A percentile compares a stretch with the other conserved stretches of the same genome.
Evolutionary conservation across 2,113 vertebrate genomes (phyloP).

Genomic region (Anarhynchus alexandrinus): DNA sequence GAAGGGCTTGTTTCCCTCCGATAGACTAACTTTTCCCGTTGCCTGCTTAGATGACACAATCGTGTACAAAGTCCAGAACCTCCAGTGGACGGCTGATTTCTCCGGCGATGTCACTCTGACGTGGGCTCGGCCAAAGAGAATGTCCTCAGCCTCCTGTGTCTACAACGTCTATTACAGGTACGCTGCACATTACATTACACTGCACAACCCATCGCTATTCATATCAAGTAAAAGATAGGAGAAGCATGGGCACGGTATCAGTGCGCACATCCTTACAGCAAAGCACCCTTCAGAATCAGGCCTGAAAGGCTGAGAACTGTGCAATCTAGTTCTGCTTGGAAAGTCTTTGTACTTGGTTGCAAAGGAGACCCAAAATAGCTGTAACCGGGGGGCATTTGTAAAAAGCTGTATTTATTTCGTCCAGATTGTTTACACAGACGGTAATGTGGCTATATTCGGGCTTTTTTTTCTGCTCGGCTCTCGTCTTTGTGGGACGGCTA

Average conservation of each 20-base stretch:
- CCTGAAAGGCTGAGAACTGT: not conserved
- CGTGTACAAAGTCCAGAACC: conserved; percentile 93
- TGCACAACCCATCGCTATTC: rapidly evolving
- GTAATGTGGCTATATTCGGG: not conserved
- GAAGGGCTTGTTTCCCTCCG: not conserved
- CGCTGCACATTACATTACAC: rapidly evolving
- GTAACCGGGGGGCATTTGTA: not conserved
- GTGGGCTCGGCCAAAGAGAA: conserved; percentile 90
- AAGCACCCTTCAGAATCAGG: rapidly evolving
- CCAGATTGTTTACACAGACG: not conserved
- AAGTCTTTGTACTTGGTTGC: not conserved
- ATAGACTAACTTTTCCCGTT: not conserved
- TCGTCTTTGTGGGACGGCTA: not conserved
- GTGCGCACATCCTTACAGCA: not conserved
- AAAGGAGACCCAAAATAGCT: not conserved
- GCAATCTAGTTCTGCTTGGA: not conserved
- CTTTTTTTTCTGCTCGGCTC: not conserved
- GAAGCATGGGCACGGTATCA: rapidly evolving
- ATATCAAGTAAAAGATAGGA: not conserved
- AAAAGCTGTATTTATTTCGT: not conserved
- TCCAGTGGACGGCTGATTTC: conserved; percentile 91
- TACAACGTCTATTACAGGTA: conserved; percentile 92
- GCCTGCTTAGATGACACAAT: conserved; percentile 77
- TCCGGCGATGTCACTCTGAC: conserved; percentile 86
- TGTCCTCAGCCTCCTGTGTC: conserved; percentile 84